Base-by-base conservation (phyloP, 1,140 invertebrate genomes). In the Arion vulgaris region DNA sequence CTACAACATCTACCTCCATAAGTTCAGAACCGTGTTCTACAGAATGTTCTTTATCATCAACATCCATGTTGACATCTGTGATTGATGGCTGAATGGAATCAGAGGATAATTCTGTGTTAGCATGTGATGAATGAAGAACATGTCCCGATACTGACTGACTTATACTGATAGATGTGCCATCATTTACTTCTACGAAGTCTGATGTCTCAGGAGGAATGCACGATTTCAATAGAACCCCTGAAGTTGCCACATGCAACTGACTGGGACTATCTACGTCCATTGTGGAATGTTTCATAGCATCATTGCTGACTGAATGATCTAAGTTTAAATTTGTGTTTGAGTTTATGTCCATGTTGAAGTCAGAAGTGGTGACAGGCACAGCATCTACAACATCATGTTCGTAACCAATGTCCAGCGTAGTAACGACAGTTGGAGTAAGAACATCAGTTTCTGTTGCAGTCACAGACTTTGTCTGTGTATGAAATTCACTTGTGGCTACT, bases 1-100 rank as follows among this genome's bases (percentile, higher is more conserved):
- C 57, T 23, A 28, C 41, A n/a, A 41, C 45, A 4, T 68, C 73
- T 36, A 75, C 19, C 23, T 62, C 75, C 36, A 78, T 28, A 11
- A 49, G 9, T 36, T 84, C 74, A 34, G n/a, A 36, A 78, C 71
- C 38, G 62, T 80, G 45, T 75, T 68, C 34, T 66, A 62, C 45
- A 7, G 45, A 28, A 19, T 38, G 39, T 57, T 15, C 69, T n/a
- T 78, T 57, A 36, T 71, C 34, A 28, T 49, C 77, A 38, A 36
- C 26, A 49, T 82, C 62, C 23, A 75, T 71, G 13, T 73, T n/a
- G 36, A 73, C 71, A 41, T 7, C 2, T 45, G 41, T 38, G 1
- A 7, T 11, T 28, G 41, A 11, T 71, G 32, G 9, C 68, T 32
- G 9, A 2, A 19, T 19, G 23, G 53, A 57, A 39, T 73, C 41